A percentile compares a stretch with the other conserved stretches of the same genome.
Evolutionary conservation across 2,888 invertebrate genomes (phyloP).

Genomic region (Eupithecia abbreviata): DNA sequence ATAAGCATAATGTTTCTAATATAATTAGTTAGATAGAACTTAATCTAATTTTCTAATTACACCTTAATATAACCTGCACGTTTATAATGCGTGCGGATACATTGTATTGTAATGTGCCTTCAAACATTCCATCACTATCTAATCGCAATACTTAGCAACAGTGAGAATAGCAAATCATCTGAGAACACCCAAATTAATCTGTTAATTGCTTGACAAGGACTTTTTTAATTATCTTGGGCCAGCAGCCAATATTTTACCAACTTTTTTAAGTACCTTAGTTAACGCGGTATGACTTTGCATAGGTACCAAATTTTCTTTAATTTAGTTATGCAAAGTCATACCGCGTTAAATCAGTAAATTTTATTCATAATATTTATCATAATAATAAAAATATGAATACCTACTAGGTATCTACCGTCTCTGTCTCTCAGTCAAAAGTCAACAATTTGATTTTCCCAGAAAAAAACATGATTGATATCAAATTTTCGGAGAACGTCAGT

Average conservation of each 20-base stretch:
- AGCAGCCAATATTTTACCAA: background rate
- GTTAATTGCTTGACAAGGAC: constrained; percentile 19
- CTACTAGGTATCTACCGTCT: background rate
- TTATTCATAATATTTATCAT: background rate
- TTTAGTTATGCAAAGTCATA: background rate
- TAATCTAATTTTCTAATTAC: background rate
- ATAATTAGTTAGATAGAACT: too few species aligned
- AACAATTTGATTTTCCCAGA: constrained; percentile 7
- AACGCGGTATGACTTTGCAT: too few species aligned
- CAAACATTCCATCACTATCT: constrained; percentile 19
- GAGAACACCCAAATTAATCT: constrained; percentile 25
- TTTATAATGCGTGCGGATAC: background rate
- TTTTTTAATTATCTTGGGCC: constrained; percentile 7
- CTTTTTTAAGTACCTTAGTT: too few species aligned
- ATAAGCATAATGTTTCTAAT: too few species aligned
- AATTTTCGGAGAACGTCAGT: constrained; percentile 31
- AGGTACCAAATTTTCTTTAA: background rate
- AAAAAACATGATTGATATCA: constrained; percentile 30
- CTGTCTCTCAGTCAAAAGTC: background rate
- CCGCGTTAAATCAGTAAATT: background rate
- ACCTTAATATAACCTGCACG: background rate
- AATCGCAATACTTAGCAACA: constrained; percentile 30
- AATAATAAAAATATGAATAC: background rate
- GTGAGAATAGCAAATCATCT: constrained; percentile 17
- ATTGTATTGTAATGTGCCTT: background rate